Conservation (phyloP, 1,140 invertebrate genomes). For the Drosophila nannoptera region DNA sequence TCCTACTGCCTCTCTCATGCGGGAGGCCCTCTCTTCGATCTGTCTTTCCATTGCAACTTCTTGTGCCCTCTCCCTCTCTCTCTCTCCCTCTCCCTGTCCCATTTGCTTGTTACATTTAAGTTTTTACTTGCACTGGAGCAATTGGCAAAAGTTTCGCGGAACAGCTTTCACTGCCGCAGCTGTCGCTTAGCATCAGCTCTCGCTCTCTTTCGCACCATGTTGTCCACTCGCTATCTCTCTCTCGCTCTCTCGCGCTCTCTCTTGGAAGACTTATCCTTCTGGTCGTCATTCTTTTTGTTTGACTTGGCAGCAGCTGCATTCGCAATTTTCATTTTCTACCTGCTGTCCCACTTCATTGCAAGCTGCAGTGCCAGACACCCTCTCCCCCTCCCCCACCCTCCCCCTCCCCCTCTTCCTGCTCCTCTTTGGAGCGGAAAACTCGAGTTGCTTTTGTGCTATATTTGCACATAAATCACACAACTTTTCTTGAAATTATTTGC, state of each 20-base stretch:
- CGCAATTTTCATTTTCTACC: constrained; percentile 65
- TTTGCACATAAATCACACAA: constrained; percentile 75
- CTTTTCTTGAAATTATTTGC: constrained; percentile 60
- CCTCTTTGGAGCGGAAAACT: constrained; percentile 47
- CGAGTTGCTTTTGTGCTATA: constrained; percentile 61
- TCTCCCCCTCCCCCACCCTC: not conserved
- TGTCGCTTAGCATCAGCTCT: constrained; percentile 33
- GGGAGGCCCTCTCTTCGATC: too few species aligned
- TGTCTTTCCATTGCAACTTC: too few species aligned
- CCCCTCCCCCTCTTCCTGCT: not conserved
- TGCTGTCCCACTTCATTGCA: constrained; percentile 65
- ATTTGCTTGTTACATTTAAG: not conserved
- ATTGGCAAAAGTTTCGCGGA: constrained; percentile 28
- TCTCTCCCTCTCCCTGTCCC: not conserved
- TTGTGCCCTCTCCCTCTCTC: not conserved
- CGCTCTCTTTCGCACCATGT: not conserved
- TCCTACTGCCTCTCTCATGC: too few species aligned
- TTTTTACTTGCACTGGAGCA: constrained; percentile 12
- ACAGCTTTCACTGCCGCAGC: constrained; percentile 53
- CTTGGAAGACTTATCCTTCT: constrained; percentile 23
- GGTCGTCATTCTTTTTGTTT: constrained; percentile 54
- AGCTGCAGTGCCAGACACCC: constrained; percentile 23
- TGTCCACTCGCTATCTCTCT: not conserved
- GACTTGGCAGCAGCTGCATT: constrained; percentile 61
- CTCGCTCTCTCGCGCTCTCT: not conserved